Evolutionary conservation across 2,888 invertebrate genomes (phyloP).

Genomic region (Tuta absoluta): DNA sequence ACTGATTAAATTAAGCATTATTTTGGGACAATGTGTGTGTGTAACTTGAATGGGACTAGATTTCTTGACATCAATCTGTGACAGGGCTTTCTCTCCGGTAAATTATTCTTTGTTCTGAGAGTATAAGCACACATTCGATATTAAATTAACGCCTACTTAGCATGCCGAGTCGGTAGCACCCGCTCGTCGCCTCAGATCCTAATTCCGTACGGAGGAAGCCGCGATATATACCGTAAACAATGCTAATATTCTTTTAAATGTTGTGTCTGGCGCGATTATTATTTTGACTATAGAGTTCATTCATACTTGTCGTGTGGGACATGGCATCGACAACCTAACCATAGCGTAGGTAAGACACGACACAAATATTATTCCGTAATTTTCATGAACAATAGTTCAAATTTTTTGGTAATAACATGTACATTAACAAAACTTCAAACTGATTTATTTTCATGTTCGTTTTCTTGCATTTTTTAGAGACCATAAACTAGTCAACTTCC

Average conservation of each 20-base stretch:
- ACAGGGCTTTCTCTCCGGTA: too few species aligned
- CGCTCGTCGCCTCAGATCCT: conserved; percentile 36
- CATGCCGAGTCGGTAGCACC: conserved; percentile 55
- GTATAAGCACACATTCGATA: conserved; percentile 41
- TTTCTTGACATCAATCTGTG: too few species aligned
- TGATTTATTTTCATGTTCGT: not conserved
- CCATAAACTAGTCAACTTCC: conserved; percentile 6
- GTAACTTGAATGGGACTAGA: too few species aligned
- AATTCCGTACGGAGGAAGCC: conserved; percentile 21
- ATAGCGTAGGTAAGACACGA: too few species aligned
- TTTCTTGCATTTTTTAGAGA: not conserved
- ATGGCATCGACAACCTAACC: too few species aligned
- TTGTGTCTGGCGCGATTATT: not conserved
- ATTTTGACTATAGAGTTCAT: not conserved
- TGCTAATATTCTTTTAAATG: not conserved
- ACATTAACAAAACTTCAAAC: not conserved
- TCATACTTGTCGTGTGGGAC: not conserved
- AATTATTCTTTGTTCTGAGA: too few species aligned
- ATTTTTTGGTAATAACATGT: not conserved
- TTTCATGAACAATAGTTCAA: not conserved
- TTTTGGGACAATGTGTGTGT: too few species aligned
- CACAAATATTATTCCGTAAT: too few species aligned
- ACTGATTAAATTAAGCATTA: too few species aligned
- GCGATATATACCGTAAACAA: not conserved
- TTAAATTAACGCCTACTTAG: conserved; percentile 60